These are phyloP conservation scores for Pachyramphus minor DNA, from an alignment of 2,113 vertebrate genomes.

Conservation along the genomic window DNA sequence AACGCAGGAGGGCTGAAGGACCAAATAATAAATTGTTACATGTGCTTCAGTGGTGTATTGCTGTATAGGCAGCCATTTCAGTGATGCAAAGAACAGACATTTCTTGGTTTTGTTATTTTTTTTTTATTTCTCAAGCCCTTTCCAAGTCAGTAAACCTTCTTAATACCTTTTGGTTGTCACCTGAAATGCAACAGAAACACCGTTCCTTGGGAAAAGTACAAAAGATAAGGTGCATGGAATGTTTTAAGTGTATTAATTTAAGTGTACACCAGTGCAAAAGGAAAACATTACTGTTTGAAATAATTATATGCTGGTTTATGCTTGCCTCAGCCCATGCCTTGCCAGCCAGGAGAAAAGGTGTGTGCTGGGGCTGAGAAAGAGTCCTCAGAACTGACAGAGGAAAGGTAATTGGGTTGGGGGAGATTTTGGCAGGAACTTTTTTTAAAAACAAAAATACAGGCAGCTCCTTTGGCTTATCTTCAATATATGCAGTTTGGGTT, in stretches of 20 bases:
- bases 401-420: neutral
- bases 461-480: slow-evolving; percentile 4
- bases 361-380: neutral
- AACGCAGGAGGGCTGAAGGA: neutral
- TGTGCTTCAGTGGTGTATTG: slow-evolving; percentile 67
- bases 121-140: neutral
- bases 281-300: neutral
- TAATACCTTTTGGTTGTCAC: neutral
- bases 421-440: neutral
- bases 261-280: neutral
- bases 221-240: neutral
- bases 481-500: neutral
- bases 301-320: neutral
- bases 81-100: neutral
- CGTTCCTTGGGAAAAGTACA: neutral
- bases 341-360: neutral
- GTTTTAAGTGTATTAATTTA: neutral
- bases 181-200: neutral
- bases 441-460: neutral
- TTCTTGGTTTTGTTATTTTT: neutral
- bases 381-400: neutral
- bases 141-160: neutral
- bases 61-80: slow-evolving; percentile 31
- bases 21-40: neutral
- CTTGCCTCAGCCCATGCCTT: neutral